A percentile compares a stretch with the other conserved stretches of the same genome.
These are phyloP conservation scores for Caenorhabditis sinica DNA, from an alignment of 2,888 invertebrate genomes.

Conservation along the genomic window DNA sequence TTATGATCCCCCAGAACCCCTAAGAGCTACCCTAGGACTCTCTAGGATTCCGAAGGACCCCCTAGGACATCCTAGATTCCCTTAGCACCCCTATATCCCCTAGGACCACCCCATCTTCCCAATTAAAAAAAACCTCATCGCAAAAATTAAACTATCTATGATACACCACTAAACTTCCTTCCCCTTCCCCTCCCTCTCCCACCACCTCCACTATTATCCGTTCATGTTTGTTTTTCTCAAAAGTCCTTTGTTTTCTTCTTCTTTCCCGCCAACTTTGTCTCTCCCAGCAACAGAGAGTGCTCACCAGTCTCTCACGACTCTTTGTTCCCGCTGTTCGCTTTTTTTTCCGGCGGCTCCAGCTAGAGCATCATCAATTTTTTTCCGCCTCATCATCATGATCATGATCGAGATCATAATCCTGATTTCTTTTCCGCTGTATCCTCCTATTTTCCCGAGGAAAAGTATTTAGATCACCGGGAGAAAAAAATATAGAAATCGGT, in stretches of 20 bases:
- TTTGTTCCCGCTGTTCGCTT: not conserved
- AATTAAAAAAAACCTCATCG: too few species aligned
- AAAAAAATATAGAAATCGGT: too few species aligned
- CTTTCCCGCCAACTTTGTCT: not conserved
- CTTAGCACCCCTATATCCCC: too few species aligned
- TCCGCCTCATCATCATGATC: not conserved
- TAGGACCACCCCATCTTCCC: not conserved
- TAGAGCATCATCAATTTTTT: conserved; percentile 5
- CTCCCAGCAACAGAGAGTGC: not conserved
- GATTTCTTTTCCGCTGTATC: not conserved
- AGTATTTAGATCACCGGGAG: too few species aligned
- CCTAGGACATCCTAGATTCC: too few species aligned
- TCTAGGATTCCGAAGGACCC: too few species aligned
- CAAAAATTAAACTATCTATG: too few species aligned
- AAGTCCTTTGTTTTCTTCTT: conserved; percentile 17
- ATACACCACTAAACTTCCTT: too few species aligned
- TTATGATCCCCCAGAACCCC: too few species aligned
- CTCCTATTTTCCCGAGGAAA: not conserved
- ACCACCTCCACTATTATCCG: not conserved
- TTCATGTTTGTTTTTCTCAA: conserved; percentile 28
- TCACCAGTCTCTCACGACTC: not conserved
- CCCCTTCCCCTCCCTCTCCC: conserved; percentile 26
- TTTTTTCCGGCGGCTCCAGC: too few species aligned
- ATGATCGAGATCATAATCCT: not conserved
- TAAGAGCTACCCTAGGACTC: too few species aligned